These are phyloP conservation scores for Pseudomyrmex dendroicus DNA, from an alignment of 1,140 invertebrate species.

Conservation along the genomic window DNA sequence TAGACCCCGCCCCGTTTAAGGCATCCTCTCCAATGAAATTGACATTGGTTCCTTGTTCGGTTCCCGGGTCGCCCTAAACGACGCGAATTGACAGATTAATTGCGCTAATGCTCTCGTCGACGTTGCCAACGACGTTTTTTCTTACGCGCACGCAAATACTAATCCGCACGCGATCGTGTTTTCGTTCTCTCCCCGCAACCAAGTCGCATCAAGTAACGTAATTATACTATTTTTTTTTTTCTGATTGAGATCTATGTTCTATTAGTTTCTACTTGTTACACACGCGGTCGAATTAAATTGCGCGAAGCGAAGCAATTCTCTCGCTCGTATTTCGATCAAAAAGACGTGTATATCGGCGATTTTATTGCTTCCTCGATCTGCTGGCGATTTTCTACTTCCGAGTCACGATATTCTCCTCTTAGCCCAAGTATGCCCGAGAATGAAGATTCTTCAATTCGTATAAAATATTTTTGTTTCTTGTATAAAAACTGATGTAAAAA, in stretches of 20 bases:
- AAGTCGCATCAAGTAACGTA: neutral
- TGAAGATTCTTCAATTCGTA: no score
- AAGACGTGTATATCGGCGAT: no score
- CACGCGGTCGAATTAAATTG: no score
- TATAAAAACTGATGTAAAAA: no score
- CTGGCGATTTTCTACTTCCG: no score
- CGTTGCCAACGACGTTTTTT: slow-evolving; percentile 1
- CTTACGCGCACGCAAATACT: neutral
- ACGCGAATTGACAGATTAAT: slow-evolving; percentile 47
- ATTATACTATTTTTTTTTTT: neutral
- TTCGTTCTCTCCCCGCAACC: no score
- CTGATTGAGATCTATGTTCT: neutral
- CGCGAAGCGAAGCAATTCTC: no score
- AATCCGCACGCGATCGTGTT: neutral
- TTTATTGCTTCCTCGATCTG: no score
- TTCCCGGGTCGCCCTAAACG: slow-evolving; percentile 31
- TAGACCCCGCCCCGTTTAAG: slow-evolving; percentile 46
- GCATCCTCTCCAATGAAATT: slow-evolving; percentile 58
- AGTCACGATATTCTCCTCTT: no score
- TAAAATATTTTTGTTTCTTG: no score
- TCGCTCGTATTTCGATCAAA: no score
- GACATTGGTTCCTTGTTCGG: slow-evolving; percentile 50
- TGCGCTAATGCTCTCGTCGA: slow-evolving; percentile 39
- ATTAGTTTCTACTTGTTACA: neutral
- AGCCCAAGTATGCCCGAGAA: no score